Evolutionary conservation across 2,113 vertebrate species (phyloP).

Genomic region (Ceuthmochares aereus): DNA sequence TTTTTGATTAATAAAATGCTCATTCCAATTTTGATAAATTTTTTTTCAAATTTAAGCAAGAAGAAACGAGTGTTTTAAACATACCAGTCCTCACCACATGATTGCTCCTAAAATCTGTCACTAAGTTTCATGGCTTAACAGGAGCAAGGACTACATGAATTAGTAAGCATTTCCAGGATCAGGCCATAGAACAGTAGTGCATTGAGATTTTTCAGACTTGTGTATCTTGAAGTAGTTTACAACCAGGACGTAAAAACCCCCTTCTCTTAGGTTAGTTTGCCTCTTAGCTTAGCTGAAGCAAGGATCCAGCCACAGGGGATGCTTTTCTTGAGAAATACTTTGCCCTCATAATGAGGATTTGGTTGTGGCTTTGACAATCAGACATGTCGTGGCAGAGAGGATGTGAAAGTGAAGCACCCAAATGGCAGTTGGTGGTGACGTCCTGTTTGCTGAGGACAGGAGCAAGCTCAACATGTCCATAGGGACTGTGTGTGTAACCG

Average conservation of each 20-base stretch:
- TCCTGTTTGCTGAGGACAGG: conserved; percentile 38
- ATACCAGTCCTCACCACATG: neutral
- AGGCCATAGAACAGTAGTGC: neutral
- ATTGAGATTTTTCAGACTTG: neutral
- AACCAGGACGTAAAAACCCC: accelerated
- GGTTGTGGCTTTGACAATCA: conserved; percentile 14
- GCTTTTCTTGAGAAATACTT: conserved; percentile 11
- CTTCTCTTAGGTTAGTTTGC: neutral
- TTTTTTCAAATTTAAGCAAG: conserved; percentile 17
- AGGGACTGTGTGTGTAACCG: accelerated
- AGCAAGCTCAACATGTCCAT: neutral
- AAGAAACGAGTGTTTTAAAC: conserved; percentile 16
- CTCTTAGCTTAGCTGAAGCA: conserved; percentile 3
- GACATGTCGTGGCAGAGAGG: neutral
- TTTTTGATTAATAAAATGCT: conserved; percentile 51
- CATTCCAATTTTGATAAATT: conserved; percentile 38
- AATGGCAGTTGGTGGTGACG: neutral
- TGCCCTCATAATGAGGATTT: neutral
- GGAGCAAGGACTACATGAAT: neutral
- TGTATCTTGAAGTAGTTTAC: neutral
- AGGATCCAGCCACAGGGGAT: neutral
- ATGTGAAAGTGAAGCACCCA: conserved; percentile 51
- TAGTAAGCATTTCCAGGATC: neutral
- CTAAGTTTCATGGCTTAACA: neutral
- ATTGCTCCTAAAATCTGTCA: neutral